These are phyloP conservation scores for Channa maculata DNA, from an alignment of 2,113 vertebrate species.

Conservation along the genomic window DNA sequence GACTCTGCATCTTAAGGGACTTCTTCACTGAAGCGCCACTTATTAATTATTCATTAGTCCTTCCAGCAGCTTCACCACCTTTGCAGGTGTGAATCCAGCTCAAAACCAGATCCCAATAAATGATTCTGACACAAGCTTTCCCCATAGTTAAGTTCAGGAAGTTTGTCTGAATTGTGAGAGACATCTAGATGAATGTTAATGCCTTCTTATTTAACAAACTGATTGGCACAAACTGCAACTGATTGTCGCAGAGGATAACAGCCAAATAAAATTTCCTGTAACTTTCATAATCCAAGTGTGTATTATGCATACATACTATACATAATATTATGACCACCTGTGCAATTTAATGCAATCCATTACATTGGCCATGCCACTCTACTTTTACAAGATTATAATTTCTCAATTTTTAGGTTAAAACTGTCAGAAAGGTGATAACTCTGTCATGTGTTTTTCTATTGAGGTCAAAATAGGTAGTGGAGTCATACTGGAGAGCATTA, in stretches of 20 bases:
- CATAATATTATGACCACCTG: too few relatives aligned
- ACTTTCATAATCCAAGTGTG: neutral
- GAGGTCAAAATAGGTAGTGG: too few relatives aligned
- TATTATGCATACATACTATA: too few relatives aligned
- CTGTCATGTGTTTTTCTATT: too few relatives aligned
- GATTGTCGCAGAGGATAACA: neutral
- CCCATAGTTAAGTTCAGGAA: neutral
- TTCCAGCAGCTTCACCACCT: conserved; percentile 43
- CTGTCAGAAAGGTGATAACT: too few relatives aligned
- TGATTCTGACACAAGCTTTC: neutral
- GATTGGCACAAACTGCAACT: neutral
- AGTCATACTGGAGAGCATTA: too few relatives aligned
- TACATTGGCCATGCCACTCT: too few relatives aligned
- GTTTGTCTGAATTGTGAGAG: conserved; percentile 11
- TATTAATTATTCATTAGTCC: conserved; percentile 76
- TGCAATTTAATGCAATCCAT: too few relatives aligned
- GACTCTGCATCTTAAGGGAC: conserved; percentile 78
- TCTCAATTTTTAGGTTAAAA: too few relatives aligned
- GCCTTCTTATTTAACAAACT: too few relatives aligned
- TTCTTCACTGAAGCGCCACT: conserved; percentile 63
- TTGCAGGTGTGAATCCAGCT: conserved; percentile 44
- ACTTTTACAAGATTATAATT: too few relatives aligned
- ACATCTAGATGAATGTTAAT: conserved; percentile 5
- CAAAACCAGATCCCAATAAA: conserved; percentile 31
- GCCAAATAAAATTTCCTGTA: neutral